Evolutionary conservation across 2,888 invertebrate species (phyloP).

Genomic region (Tanytarsus gracilentus): DNA sequence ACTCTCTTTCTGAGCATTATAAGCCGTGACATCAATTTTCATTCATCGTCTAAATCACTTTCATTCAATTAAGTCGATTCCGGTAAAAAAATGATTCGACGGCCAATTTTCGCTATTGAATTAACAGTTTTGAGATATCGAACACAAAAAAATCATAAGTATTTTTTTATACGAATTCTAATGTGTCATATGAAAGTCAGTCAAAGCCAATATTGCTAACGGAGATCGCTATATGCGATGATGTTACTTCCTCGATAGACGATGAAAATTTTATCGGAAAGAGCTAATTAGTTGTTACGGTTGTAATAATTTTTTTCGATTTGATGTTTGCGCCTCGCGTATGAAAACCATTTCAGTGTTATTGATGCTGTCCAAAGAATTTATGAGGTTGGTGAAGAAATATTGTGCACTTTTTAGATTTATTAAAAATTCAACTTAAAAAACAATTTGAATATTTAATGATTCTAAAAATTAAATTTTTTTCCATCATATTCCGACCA

Average conservation of each 20-base stretch:
- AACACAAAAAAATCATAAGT: too few species aligned
- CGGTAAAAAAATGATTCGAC: neutral
- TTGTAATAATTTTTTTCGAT: neutral
- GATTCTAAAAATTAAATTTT: too few species aligned
- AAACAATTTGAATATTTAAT: too few species aligned
- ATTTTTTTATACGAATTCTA: neutral
- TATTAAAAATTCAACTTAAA: too few species aligned
- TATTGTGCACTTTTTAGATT: too few species aligned
- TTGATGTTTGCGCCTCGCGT: neutral
- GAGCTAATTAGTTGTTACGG: neutral
- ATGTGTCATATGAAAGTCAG: neutral
- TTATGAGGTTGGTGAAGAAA: too few species aligned
- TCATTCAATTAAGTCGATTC: neutral
- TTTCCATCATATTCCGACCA: too few species aligned
- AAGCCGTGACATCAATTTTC: neutral
- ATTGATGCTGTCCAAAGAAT: neutral
- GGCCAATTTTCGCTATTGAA: neutral
- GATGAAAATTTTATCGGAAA: neutral
- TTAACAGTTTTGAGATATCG: neutral
- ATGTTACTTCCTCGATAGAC: neutral
- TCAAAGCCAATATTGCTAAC: neutral
- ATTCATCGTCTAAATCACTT: neutral
- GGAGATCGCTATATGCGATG: neutral
- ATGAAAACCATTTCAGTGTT: neutral
- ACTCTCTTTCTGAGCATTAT: neutral